Evolutionary conservation across 2,888 invertebrate genomes (phyloP).

Genomic region (Lasiommata megera): DNA sequence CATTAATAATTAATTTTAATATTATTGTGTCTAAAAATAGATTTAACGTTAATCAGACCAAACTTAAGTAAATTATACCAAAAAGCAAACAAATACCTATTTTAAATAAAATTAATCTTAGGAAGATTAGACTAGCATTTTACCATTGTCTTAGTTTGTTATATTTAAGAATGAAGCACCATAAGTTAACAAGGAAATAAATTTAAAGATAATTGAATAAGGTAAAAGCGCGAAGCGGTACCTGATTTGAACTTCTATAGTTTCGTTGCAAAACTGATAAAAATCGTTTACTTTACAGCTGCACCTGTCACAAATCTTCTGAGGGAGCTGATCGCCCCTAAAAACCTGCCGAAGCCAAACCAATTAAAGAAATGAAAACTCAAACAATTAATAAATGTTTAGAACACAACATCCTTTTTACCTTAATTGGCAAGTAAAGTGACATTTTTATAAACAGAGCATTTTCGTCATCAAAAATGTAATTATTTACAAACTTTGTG

Average conservation of each 20-base stretch:
- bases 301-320: constrained; percentile 87
- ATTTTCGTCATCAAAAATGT: constrained; percentile 86
- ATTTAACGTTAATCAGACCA: background rate
- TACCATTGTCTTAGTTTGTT: background rate
- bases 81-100: constrained; percentile 2
- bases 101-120: constrained; percentile 4
- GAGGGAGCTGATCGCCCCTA: constrained; percentile 85
- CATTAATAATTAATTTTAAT: background rate
- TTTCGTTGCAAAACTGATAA: constrained; percentile 87
- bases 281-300: constrained; percentile 86
- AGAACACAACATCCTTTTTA: constrained; percentile 47
- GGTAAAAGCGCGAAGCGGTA: constrained; percentile 31
- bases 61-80: background rate
- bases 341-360: constrained; percentile 75
- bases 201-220: background rate
- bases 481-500: constrained; percentile 81
- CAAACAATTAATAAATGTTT: constrained; percentile 13
- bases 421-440: constrained; percentile 88
- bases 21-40: background rate
- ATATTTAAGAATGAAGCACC: constrained; percentile 16
- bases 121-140: background rate
- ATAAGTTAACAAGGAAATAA: constrained; percentile 12
- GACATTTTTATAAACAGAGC: constrained; percentile 86
- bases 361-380: constrained; percentile 21
- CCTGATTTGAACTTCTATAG: constrained; percentile 84